A percentile compares a stretch with the other conserved stretches of the same genome.
Conservation (phyloP, 2,797 vertebrate species). For the Danionella dracula region DNA sequence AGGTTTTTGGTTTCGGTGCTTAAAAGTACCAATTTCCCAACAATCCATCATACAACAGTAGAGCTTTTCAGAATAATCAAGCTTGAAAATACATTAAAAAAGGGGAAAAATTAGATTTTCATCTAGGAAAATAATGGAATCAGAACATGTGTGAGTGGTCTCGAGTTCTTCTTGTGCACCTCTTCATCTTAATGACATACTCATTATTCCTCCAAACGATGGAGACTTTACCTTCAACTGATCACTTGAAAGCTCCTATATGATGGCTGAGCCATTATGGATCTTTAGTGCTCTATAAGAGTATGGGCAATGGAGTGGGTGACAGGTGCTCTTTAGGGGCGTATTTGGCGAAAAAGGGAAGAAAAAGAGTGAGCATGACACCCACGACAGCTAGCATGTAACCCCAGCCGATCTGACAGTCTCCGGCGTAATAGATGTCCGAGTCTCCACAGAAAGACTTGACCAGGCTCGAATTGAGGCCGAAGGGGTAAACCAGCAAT, state of each 20-base stretch:
- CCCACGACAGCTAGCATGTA: conserved; percentile 93
- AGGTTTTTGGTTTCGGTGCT: too few species aligned
- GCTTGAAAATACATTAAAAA: background rate
- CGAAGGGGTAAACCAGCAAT: conserved; percentile 89
- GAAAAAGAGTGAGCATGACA: conserved; percentile 90
- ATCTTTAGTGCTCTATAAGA: conserved; percentile 74
- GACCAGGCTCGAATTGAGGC: conserved; percentile 85
- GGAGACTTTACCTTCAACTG: conserved; percentile 14
- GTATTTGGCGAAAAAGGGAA: conserved; percentile 95
- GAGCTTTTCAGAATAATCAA: background rate
- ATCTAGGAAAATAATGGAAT: conserved; percentile 33
- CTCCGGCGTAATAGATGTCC: conserved; percentile 85
- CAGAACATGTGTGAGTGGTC: conserved; percentile 13
- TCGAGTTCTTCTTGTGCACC: conserved; percentile 16
- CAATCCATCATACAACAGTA: too few species aligned
- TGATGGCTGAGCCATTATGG: background rate
- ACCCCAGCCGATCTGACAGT: conserved; percentile 92
- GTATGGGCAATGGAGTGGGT: conserved; percentile 86
- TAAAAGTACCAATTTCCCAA: too few species aligned
- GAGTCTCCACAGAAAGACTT: conserved; percentile 84
- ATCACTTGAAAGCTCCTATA: background rate
- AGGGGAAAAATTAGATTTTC: conserved; percentile 25
- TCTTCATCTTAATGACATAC: background rate
- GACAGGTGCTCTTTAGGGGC: conserved; percentile 91
- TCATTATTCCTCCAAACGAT: background rate